Evolutionary conservation across 2,113 vertebrate species (phyloP).

Genomic region (Cottus gobio): DNA sequence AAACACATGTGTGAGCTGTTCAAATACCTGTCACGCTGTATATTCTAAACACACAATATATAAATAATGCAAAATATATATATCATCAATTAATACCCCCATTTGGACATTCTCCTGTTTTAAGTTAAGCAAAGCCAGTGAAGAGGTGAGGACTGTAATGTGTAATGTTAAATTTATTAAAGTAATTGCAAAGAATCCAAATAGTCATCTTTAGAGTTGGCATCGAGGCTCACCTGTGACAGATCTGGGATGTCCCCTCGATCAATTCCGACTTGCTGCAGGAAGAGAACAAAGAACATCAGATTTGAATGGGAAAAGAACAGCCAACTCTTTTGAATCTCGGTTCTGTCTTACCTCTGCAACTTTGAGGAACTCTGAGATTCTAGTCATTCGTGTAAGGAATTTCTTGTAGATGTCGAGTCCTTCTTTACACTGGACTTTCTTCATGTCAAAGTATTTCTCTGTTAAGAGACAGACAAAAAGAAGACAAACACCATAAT

Average conservation of each 20-base stretch:
- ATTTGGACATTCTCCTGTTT: conserved; percentile 9
- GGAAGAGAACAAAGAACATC: conserved; percentile 34
- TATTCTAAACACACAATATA: not conserved
- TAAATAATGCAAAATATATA: not conserved
- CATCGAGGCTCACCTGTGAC: conserved; percentile 88
- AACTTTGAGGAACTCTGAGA: conserved; percentile 97
- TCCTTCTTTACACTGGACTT: conserved; percentile 96
- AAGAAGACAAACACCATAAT: not conserved
- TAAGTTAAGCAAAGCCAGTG: conserved; percentile 45
- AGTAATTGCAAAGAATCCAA: conserved; percentile 5
- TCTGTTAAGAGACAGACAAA: conserved; percentile 78
- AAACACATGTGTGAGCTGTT: not conserved
- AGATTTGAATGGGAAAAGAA: not conserved
- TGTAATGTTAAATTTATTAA: not conserved
- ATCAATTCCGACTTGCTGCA: conserved; percentile 97
- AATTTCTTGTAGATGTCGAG: conserved; percentile 98
- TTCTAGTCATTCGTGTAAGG: conserved; percentile 95
- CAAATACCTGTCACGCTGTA: not conserved
- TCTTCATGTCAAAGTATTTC: conserved; percentile 99
- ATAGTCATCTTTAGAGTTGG: not conserved
- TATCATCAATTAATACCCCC: not conserved
- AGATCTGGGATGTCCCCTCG: conserved; percentile 97
- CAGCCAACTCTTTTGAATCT: not conserved
- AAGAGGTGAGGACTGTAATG: conserved; percentile 13
- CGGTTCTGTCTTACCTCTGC: conserved; percentile 88